phyloP scores from a whole-genome alignment of 2,797 vertebrate species.

The Otus scops region DNA sequence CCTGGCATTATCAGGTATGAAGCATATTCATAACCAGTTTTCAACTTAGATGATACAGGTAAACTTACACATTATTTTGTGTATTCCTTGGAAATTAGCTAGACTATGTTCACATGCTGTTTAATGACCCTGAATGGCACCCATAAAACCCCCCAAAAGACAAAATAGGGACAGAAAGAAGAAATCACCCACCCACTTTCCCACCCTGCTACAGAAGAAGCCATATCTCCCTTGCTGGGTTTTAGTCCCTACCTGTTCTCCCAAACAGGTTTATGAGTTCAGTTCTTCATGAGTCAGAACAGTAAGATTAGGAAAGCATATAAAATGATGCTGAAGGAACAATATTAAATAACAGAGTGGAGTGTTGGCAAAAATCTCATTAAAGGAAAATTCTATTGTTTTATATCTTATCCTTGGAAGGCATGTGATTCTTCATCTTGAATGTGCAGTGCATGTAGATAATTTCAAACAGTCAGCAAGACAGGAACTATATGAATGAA shows the following conservation, averaged over 20 bases:
- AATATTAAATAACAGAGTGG: neutral
- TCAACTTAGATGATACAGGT: neutral
- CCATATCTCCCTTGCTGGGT: neutral
- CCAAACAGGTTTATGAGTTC: neutral
- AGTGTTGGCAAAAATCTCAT: neutral
- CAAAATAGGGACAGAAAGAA: neutral
- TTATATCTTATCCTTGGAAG: neutral
- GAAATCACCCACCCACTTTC: neutral
- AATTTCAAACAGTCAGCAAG: neutral
- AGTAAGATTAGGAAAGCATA: neutral
- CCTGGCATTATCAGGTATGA: neutral
- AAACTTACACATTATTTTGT: neutral
- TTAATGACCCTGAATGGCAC: neutral
- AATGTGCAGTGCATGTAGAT: neutral
- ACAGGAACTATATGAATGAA: neutral
- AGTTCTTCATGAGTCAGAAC: neutral
- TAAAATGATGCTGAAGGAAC: neutral
- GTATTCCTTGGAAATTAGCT: neutral
- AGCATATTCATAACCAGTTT: neutral
- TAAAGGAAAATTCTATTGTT: neutral
- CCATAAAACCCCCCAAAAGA: fast-evolving
- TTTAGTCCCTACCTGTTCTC: neutral
- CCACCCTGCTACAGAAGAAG: neutral
- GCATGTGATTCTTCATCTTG: neutral
- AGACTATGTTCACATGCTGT: neutral